Base-by-base conservation (phyloP, 2,113 vertebrate genomes). In the Eolophus roseicapilla region DNA sequence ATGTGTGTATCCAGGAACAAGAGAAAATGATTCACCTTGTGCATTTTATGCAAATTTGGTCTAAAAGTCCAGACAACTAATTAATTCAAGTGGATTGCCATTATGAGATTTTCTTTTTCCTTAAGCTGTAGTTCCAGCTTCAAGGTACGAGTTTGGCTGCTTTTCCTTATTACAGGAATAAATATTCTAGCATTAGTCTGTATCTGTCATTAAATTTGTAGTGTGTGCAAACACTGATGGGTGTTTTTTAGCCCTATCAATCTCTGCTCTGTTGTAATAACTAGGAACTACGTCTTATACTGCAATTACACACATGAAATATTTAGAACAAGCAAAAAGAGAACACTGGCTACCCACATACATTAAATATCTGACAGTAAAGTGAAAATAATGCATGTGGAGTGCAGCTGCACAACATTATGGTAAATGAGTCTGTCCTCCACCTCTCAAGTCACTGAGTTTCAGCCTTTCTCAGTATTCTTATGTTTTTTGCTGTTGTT, bases 251-350 rank as follows among this genome's bases (percentile, higher is more conserved):
- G 25, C 41, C 76, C 47, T 80, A 31, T 63, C 33, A 47, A 62
- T 76, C 84, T 85, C 75, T 84, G 43, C 44, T 90, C 68, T 75
- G 25, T 60, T 91, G 43, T 44, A 88, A 68, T 47, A 78, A 50
- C 41, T 28, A 33, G 59, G 64, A 93, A 43, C 19, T 62, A 65
- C 55, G 53, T 64, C 37, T 92, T 74, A 69, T 43, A 67, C 47
- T 60, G 55, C 64, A 84, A 68, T 82, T 59, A 84, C 62, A 92
- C 60, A 57, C 5, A 94, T 17, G 44, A 89, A 86, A 89, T 75
- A 95, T 63, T 96, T 52, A 86, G 67, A 93, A 82, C 46, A 86
- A 93, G 80, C 28, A 83, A 67, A 83, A 86, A 77, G 68, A 81
- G 39, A 91, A 84, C 35, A 71, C 41, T 71, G 69, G 29, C 64